These are phyloP conservation scores for Pardalotus punctatus DNA, from an alignment of 2,113 vertebrate species.

Conservation along the genomic window DNA sequence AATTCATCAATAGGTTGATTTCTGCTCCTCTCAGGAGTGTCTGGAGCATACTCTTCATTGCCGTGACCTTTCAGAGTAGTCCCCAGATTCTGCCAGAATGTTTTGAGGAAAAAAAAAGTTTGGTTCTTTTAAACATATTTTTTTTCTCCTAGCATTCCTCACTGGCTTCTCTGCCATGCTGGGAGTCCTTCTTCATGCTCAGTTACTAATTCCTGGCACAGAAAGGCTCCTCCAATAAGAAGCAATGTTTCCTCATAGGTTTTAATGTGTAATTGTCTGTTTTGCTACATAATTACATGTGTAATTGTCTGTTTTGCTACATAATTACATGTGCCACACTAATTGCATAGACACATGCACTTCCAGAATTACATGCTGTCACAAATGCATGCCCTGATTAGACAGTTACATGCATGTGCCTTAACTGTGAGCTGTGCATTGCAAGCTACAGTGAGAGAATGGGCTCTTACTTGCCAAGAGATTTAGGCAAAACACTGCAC, in stretches of 20 bases:
- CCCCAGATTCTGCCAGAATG: neutral
- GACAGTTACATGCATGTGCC: neutral
- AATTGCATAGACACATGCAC: neutral
- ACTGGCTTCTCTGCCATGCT: neutral
- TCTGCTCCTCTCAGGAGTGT: neutral
- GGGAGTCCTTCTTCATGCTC: neutral
- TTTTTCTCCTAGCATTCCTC: neutral
- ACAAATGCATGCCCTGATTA: neutral
- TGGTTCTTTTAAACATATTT: rapidly evolving
- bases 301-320: neutral
- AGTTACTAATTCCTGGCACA: neutral
- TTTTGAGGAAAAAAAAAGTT: neutral
- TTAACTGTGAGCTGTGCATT: neutral
- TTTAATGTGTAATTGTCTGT: no score
- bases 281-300: no score
- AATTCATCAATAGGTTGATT: neutral
- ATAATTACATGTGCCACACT: neutral
- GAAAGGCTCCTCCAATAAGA: neutral
- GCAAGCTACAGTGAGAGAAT: neutral
- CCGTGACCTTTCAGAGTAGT: neutral
- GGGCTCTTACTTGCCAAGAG: neutral
- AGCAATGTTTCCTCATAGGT: neutral
- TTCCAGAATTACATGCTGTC: neutral
- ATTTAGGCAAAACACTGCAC: neutral
- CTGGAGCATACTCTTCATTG: neutral